These are phyloP conservation scores for Drosophila orena DNA, from an alignment of 1,140 invertebrate genomes.

Conservation along the genomic window DNA sequence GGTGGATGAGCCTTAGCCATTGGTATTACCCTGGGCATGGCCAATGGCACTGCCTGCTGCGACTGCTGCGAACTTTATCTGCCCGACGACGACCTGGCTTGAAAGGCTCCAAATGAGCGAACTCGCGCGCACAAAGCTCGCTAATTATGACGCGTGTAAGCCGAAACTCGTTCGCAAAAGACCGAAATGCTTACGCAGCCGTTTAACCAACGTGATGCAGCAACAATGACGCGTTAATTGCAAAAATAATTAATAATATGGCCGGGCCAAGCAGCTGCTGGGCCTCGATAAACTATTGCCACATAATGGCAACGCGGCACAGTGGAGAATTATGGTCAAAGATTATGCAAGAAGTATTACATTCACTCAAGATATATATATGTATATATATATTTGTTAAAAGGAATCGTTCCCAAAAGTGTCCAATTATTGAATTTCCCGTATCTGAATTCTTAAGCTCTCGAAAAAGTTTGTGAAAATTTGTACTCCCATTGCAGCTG, in stretches of 20 bases:
- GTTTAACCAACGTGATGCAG: slow-evolving; percentile 73
- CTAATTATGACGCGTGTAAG: slow-evolving; percentile 77
- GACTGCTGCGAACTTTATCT: slow-evolving; percentile 47
- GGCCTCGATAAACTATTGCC: slow-evolving; percentile 43
- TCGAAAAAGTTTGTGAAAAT: background rate
- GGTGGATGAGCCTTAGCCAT: slow-evolving; percentile 44
- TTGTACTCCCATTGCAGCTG: background rate
- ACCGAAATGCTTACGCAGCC: slow-evolving; percentile 64
- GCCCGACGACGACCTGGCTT: slow-evolving; percentile 26
- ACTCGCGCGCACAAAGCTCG: slow-evolving; percentile 53
- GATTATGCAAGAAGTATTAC: background rate
- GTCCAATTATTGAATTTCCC: too few relatives aligned
- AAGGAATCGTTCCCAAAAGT: too few relatives aligned
- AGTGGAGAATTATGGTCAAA: background rate
- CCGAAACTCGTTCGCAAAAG: slow-evolving; percentile 19
- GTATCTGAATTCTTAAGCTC: too few relatives aligned
- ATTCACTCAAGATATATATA: too few relatives aligned
- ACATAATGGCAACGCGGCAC: slow-evolving; percentile 7
- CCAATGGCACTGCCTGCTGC: slow-evolving; percentile 7
- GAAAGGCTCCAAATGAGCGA: slow-evolving; percentile 65
- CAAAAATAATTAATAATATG: slow-evolving; percentile 81
- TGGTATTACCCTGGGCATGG: slow-evolving; percentile 3
- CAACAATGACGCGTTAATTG: slow-evolving; percentile 80
- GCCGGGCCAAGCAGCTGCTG: slow-evolving; percentile 1
- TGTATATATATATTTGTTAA: too few relatives aligned